Conservation (phyloP, 2,797 vertebrate species). For the Poecilia gillii region DNA sequence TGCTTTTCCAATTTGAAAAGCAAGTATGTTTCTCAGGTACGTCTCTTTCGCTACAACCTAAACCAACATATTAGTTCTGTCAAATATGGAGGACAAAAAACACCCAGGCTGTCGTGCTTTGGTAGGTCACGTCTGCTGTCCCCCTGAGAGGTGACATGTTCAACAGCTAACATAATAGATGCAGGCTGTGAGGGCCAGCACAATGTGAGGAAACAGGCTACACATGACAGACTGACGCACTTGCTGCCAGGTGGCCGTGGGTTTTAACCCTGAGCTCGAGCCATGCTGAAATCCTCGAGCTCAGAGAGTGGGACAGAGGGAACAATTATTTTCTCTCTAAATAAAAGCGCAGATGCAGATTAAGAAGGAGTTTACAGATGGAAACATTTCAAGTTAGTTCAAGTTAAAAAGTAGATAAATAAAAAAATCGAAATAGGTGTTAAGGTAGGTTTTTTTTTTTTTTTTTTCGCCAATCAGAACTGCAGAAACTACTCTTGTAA, state of each 20-base stretch:
- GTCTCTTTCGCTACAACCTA: not conserved
- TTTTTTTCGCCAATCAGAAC: not conserved
- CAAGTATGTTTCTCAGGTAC: not conserved
- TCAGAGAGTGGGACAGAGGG: slow-evolving; percentile 49
- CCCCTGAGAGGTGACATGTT: slow-evolving; percentile 31
- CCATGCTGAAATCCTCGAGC: slow-evolving; percentile 36
- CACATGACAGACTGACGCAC: slow-evolving; percentile 70
- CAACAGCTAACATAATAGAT: slow-evolving; percentile 24
- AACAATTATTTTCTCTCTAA: slow-evolving; percentile 64
- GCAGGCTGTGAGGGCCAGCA: slow-evolving; percentile 46
- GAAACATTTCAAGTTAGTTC: not conserved
- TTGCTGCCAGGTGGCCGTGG: slow-evolving; percentile 65
- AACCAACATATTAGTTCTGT: not conserved
- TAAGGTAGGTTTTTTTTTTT: not conserved
- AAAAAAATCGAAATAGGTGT: not conserved
- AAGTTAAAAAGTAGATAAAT: not conserved
- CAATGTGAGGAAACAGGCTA: slow-evolving; percentile 77
- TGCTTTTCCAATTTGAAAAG: not conserved
- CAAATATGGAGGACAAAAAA: slow-evolving; percentile 6
- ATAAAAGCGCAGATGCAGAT: slow-evolving; percentile 42
- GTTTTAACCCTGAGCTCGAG: slow-evolving; percentile 48
- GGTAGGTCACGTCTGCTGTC: not conserved
- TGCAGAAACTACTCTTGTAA: not conserved
- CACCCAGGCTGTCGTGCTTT: slow-evolving; percentile 1
- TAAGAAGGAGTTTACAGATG: not conserved